Evolutionary conservation across 1,140 invertebrate species (phyloP).

Genomic region (Eueides isabella): DNA sequence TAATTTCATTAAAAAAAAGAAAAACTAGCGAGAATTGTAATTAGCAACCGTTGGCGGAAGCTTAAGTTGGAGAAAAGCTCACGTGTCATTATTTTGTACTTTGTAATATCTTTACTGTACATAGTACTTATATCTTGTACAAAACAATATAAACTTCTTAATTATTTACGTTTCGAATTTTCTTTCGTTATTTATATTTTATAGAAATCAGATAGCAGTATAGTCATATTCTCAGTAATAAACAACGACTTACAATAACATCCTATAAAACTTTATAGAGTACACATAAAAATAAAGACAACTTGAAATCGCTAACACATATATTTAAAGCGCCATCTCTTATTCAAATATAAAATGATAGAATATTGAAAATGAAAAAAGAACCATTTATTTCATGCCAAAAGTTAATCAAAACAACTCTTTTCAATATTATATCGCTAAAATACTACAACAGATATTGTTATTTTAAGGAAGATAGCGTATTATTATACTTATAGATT

Average conservation of each 20-base stretch:
- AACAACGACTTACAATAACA: background rate
- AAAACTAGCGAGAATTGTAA: background rate
- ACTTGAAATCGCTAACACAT: background rate
- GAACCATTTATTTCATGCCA: background rate
- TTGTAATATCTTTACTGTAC: background rate
- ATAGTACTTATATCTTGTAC: background rate
- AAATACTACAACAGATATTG: background rate
- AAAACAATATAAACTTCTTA: background rate
- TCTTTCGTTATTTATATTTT: background rate
- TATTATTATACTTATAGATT: constrained; percentile 18
- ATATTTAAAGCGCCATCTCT: constrained; percentile 38
- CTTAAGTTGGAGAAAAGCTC: background rate
- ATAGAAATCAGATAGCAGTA: background rate
- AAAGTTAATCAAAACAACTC: background rate
- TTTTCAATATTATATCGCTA: constrained; percentile 1
- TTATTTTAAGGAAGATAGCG: constrained; percentile 35
- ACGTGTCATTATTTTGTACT: background rate
- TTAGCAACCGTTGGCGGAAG: background rate
- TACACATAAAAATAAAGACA: background rate
- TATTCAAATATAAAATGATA: constrained; percentile 20
- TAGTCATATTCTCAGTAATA: background rate
- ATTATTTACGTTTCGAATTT: background rate
- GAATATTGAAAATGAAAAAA: background rate
- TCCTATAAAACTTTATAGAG: too few relatives aligned
- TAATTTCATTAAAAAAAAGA: background rate